Evolutionary conservation across 2,113 vertebrate genomes (phyloP), one percentile per base, ranked within the genome.

Genomic region (Tragelaphus buxtoni): DNA sequence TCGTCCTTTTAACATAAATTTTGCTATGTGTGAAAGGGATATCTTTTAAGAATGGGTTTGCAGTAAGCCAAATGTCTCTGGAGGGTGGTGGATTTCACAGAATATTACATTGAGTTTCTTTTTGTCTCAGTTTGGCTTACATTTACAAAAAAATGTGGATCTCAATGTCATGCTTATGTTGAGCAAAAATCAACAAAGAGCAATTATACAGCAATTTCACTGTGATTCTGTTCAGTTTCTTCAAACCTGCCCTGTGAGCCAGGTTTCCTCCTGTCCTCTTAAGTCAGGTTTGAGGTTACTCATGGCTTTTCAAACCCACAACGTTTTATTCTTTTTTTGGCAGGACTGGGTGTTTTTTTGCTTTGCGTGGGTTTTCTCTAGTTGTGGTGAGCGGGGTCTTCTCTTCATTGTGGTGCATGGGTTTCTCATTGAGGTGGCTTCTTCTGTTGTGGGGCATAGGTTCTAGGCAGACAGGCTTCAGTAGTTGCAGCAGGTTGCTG

Each of bases 301-400:
- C 9, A 35, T 39, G 20, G 20, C 20, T 72, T 72, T 72, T 72
- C 18, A n/a, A 65, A n/a, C 17, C 32, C 63, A 65, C 32, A 65
- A 20, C 8, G 0, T 35, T 18, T 39, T 65, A 18, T 65, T 4
- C 26, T 26, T 58, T 58, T 39, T 39, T 65, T 9, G 16, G 2
- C 35, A 39, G 20, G n/a, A 24, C 35, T 72, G 35, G 65, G 18
- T 39, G 10, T 24, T 72, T 39, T 35, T 39, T 72, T n/a, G n/a
- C 65, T 72, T 72, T 72, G 65, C 0, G 0, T 39, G n/a, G 4
- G 20, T 72, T 72, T 72, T 72, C 35, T 39, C 35, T 72, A 24
- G 35, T 10, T 72, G 35, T 39, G 35, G 65, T 0, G 0, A 39
- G 35, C 0, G 10, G 9, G n/a, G 9, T 35, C 65, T 72, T 39